Evolutionary conservation across 2,797 vertebrate species (phyloP), one percentile per base, ranked within the genome.

Genomic region (Epinephelus coioides): DNA sequence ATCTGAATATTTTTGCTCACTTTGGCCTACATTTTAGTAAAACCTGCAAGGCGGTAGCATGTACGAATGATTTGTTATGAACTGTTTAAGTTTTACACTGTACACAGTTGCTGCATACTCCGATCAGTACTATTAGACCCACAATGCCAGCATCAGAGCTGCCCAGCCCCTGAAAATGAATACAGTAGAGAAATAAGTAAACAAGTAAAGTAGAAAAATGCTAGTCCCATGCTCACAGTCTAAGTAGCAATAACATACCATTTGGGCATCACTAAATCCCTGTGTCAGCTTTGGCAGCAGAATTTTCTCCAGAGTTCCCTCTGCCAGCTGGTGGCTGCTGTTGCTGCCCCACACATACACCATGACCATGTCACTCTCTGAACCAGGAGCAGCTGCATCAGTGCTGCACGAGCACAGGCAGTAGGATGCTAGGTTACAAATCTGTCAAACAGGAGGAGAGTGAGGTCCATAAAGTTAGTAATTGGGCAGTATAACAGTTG

Each of bases 291-390:
- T 96, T 73, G 96, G 96, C 80, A 96, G 92, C 73, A 96, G 88
- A 82, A 96, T 96, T 92, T 96, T 96, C 91, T 96, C 96, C 84
- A 96, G 93, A 0, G 96, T 96, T 81, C 96, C 96, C 82, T 96
- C 96, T n/a, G 96, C 96, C 73, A 96, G 93, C 88, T 96, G 96
- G 90, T 96, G 96, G 81, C 96, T 96, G 91, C 96, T 96, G 93
- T 96, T 96, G 91, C 96, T 96, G 73, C 96, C 96, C 96, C 96
- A 96, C 68, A 96, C 96, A 50, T 96, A 96, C 84, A 96, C 96
- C 92, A 94, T 89, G 49, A 96, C 92, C 0, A 90, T 73, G 50
- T 96, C 95, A 1, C 73, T 88, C 73, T 96, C 95, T 19, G 82
- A 66, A n/a, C 91, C 90, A 1, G 93, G 77, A 51, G 92, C 84